phyloP scores from a whole-genome alignment of 1,140 invertebrate genomes.

The Drosophila tropicalis region DNA sequence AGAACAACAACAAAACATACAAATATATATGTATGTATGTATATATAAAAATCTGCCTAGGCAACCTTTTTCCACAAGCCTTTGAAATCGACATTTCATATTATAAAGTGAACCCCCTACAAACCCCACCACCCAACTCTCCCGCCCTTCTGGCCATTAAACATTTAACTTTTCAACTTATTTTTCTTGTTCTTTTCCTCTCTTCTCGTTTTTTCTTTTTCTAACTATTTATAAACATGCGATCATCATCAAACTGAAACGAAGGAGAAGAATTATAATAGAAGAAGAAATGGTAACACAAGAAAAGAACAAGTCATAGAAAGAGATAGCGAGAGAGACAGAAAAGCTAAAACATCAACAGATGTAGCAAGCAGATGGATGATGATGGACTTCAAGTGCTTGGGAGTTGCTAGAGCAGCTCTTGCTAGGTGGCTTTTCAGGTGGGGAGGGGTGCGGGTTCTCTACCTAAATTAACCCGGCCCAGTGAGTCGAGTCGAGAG shows the following conservation, averaged over 20 bases:
- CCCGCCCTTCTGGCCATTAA: constrained; percentile 20
- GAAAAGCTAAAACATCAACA: constrained; percentile 9
- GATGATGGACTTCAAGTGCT: too few relatives aligned
- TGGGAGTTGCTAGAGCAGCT: too few relatives aligned
- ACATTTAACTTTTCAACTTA: constrained; percentile 52
- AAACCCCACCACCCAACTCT: neutral
- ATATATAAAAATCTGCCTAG: constrained; percentile 16
- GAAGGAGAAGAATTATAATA: constrained; percentile 9
- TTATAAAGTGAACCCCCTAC: neutral
- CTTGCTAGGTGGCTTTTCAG: neutral
- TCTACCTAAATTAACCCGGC: constrained; percentile 8
- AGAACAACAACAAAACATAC: constrained; percentile 10
- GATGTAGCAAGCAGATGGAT: constrained; percentile 19
- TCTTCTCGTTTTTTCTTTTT: constrained; percentile 21
- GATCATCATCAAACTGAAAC: constrained; percentile 52
- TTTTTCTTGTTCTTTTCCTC: neutral
- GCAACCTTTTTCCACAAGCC: constrained; percentile 46
- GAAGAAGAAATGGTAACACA: constrained; percentile 25
- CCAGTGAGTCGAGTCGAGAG: constrained; percentile 1
- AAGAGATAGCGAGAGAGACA: constrained; percentile 5
- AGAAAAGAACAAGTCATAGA: constrained; percentile 20
- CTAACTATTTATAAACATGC: constrained; percentile 77
- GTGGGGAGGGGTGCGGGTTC: too few relatives aligned
- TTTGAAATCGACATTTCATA: constrained; percentile 67
- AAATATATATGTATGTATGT: constrained; percentile 10